These are phyloP conservation scores for Prolemur simus DNA, from an alignment of 2,113 vertebrate species.

Conservation along the genomic window DNA sequence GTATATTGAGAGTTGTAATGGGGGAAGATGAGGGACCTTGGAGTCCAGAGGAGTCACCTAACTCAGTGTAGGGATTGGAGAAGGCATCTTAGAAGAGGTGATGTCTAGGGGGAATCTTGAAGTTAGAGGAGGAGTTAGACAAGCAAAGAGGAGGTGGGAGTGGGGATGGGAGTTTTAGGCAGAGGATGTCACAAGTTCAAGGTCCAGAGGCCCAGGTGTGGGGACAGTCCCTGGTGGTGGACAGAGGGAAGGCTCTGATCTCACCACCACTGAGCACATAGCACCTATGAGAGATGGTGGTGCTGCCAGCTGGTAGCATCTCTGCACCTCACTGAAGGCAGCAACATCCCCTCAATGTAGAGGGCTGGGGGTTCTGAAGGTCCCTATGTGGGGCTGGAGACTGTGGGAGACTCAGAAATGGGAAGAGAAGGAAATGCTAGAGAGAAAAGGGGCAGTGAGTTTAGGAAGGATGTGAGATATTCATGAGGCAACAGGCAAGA, in stretches of 20 bases:
- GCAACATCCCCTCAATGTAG: not conserved
- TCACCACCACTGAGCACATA: not conserved
- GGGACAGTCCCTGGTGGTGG: accelerated
- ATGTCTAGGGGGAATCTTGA: not conserved
- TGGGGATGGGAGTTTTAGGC: not conserved
- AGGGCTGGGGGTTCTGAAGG: not conserved
- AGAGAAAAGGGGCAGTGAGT: not conserved
- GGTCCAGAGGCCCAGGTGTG: no score
- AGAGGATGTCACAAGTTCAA: not conserved
- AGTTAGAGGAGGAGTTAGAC: not conserved
- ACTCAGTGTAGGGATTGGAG: not conserved
- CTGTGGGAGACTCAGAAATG: accelerated
- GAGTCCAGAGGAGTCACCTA: not conserved
- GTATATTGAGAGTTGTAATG: not conserved
- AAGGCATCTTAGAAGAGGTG: not conserved
- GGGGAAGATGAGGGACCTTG: not conserved
- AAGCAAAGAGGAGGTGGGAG: not conserved
- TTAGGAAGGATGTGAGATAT: not conserved
- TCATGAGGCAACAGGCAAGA: not conserved
- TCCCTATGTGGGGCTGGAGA: accelerated
- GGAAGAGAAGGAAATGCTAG: not conserved
- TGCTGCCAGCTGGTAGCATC: not conserved
- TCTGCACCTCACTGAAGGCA: no score
- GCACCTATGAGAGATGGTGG: not conserved
- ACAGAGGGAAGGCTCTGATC: not conserved